Evolutionary conservation across 64 coral and sea anemone genomes (phyloP), one percentile per base, ranked within the genome.

Genomic region (Catalaphyllia jardinei): DNA sequence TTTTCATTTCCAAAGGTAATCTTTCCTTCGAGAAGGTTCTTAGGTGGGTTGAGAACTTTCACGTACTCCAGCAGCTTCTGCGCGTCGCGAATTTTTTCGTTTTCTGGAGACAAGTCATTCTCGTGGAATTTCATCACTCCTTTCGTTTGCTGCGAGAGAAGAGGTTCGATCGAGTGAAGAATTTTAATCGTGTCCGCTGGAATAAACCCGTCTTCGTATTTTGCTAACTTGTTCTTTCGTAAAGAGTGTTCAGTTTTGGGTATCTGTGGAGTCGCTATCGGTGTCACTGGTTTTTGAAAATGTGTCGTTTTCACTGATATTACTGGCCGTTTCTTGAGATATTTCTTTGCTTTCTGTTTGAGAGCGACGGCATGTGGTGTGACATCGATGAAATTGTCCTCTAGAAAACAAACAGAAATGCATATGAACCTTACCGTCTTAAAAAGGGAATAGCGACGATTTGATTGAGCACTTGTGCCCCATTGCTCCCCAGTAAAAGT

Each of bases 71-170:
- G 77, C 10, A 97, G 72, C 64, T 93, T 93, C 49, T 97, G 81
- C 11, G 95, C 95, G 71, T 97, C 95, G 16, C 61, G 91, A 65
- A 97, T 97, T 78, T 97, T 97, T 71, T 97, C 88, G 16, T 89
- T 93, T 89, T 97, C 91, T 20, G 83, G 74, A 10, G 57, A 86
- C 85, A 97, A 81, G 59, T 97, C 95, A 59, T 97, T 97, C 15
- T 97, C 57, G 31, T 83, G 92, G 60, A 93, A 97, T 82, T 97
- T 93, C 88, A 97, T 93, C 27, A 88, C 92, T 52, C 89, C 95
- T 61, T 89, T 90, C 20, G 95, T 91, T 57, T 97, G 95, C 20
- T 97, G 91, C 29, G 89, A 86, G 30, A 97, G 76, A 35, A 97
- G 87, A 16, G 95, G 95, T 18, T 97, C 95, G 24, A 97, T 97